Conservation (phyloP, 2,797 vertebrate species). For the Agapornis canus region DNA sequence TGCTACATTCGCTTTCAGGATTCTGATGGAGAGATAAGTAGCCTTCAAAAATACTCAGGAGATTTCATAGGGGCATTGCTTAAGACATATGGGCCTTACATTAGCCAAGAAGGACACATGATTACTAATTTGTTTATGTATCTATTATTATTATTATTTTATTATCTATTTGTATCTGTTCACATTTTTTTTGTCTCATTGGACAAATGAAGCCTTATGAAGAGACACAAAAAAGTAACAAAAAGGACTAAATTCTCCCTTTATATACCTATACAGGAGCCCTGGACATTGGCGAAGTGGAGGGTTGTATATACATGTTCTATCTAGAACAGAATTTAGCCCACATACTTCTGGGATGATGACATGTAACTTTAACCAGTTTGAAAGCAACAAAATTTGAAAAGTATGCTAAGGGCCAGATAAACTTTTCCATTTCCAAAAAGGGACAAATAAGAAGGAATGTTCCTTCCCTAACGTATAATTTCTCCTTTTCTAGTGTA, state of each 20-base stretch:
- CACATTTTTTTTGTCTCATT: neutral
- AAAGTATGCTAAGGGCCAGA: slow-evolving; percentile 44
- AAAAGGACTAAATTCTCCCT: neutral
- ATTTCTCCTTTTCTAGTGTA: slow-evolving; percentile 57
- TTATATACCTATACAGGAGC: neutral
- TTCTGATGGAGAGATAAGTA: neutral
- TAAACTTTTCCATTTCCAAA: slow-evolving; percentile 61
- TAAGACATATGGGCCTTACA: neutral
- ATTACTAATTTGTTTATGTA: neutral
- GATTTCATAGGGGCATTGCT: neutral
- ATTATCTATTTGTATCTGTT: neutral
- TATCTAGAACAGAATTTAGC: neutral
- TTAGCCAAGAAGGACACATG: neutral
- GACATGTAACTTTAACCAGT: slow-evolving; percentile 12
- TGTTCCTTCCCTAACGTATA: slow-evolving; percentile 30
- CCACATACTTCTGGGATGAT: neutral
- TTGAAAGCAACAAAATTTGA: slow-evolving; percentile 32
- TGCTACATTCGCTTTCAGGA: neutral
- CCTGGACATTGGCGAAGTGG: neutral
- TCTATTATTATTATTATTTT: neutral
- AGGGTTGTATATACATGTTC: neutral
- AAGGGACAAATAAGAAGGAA: slow-evolving; percentile 64
- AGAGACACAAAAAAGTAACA: neutral
- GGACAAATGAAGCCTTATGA: neutral
- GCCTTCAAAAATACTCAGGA: slow-evolving; percentile 10